These are phyloP conservation scores for Actinemys pallida DNA, from an alignment of 2,113 vertebrate species.

Conservation along the genomic window DNA sequence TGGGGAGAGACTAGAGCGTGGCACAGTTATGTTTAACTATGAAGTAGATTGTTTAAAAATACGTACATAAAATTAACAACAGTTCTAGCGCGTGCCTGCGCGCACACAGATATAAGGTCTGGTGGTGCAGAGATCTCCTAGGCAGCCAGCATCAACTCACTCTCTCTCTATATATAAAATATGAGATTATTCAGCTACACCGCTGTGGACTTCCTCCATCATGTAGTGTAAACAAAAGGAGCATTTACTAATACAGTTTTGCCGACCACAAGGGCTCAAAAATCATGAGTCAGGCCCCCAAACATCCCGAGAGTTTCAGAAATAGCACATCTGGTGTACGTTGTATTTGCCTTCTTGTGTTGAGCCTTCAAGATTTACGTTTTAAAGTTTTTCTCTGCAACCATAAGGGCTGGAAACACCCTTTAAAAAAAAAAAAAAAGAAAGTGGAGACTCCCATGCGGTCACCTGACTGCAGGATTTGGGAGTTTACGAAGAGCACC, in stretches of 20 bases:
- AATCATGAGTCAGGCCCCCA: not conserved
- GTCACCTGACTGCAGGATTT: not conserved
- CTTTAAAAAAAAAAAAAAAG: accelerated
- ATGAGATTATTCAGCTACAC: too few species aligned
- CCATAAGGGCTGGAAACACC: not conserved
- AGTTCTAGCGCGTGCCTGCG: not conserved
- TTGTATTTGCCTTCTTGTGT: not conserved
- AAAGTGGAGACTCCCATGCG: not conserved
- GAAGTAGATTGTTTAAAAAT: not conserved
- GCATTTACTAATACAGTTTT: not conserved
- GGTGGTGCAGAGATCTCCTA: too few species aligned
- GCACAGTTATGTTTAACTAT: not conserved
- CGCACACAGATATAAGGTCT: not conserved
- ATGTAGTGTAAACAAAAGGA: not conserved
- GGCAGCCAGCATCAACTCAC: too few species aligned
- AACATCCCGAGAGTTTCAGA: not conserved
- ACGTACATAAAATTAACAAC: not conserved
- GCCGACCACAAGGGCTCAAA: not conserved
- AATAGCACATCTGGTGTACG: not conserved
- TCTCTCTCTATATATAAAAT: too few species aligned
- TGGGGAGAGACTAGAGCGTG: not conserved
- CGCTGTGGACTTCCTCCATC: too few species aligned
- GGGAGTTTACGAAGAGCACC: not conserved
- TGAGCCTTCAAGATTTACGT: not conserved
- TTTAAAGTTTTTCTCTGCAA: conserved; percentile 28